phyloP scores from a whole-genome alignment of 1,140 invertebrate species.

The Lepidostoma basale region DNA sequence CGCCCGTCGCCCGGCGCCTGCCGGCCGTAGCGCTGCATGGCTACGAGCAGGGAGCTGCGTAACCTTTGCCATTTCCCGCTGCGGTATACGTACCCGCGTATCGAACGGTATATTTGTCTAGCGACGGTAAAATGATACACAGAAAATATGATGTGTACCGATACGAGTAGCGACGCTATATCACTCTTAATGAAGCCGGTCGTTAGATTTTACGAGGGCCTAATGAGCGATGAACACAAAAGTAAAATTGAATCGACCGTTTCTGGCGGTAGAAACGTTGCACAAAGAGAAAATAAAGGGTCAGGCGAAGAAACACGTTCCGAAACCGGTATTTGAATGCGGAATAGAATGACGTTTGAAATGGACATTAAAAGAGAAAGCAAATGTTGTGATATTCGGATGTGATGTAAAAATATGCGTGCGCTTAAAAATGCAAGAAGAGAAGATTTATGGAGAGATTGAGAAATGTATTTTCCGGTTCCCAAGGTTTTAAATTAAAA shows the following conservation, averaged over 20 bases:
- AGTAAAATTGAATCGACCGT: slow-evolving; percentile 2
- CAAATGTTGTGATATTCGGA: slow-evolving; percentile 9
- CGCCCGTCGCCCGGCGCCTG: background rate
- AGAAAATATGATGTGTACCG: background rate
- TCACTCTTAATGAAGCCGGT: slow-evolving; percentile 7
- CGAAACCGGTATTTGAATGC: slow-evolving; percentile 11
- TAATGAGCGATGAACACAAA: slow-evolving; percentile 11
- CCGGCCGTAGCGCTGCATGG: slow-evolving; percentile 9
- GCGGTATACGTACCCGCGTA: background rate
- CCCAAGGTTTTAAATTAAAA: too few relatives aligned
- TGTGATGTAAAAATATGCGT: slow-evolving; percentile 11
- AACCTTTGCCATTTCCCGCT: slow-evolving; percentile 27
- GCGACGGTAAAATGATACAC: background rate
- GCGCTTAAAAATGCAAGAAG: slow-evolving; percentile 1
- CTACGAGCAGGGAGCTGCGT: slow-evolving; percentile 16
- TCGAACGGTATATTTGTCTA: background rate
- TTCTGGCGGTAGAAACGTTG: slow-evolving; percentile 2
- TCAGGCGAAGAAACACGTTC: background rate
- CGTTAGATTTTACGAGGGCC: slow-evolving; percentile 4
- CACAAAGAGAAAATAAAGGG: slow-evolving; percentile 25
- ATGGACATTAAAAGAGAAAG: slow-evolving; percentile 16
- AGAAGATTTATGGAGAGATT: too few relatives aligned
- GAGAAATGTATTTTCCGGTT: too few relatives aligned
- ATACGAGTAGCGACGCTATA: too few relatives aligned
- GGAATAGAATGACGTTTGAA: slow-evolving; percentile 10